Evolutionary conservation across 2,888 invertebrate species (phyloP), one percentile per base, ranked within the genome.

Genomic region (Tachystola acroxantha): DNA sequence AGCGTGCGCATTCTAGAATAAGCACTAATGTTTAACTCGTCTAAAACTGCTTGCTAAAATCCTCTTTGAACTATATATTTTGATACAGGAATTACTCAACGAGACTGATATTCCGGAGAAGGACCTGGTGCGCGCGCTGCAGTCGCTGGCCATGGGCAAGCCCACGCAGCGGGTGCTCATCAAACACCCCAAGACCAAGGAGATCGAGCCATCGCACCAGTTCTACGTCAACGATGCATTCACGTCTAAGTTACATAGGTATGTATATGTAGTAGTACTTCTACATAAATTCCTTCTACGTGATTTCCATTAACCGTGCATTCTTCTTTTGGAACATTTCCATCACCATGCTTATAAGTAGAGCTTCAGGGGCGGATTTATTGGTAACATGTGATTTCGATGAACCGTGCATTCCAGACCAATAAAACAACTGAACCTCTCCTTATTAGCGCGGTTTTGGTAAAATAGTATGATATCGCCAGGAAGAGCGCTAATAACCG

Each of bases 51-150:
- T n/a, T n/a, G n/a, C n/a, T n/a, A n/a, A n/a, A n/a, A n/a, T n/a
- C n/a, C n/a, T n/a, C n/a, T n/a, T n/a, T n/a, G n/a, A n/a, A n/a
- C n/a, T n/a, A n/a, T n/a, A n/a, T n/a, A 16, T 16, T 24, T 10
- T 11, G 9, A 30, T n/a, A n/a, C 81, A 93, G 89, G 95, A 99
- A 86, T 96, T 99, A 62, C 93, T 95, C 75, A 96, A 93, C 75
- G 98, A 99, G 88, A 98, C 99, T 35, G 97, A 98, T 86, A 96
- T 99, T 72, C 98, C 98, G n/a, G 98, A 98, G 73, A 92, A 96
- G 67, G 99, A 99, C 76, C 88, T 99, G 68, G 94, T 97, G 54
- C 91, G 99, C 69, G 98, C 98, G 36, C 89, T 99, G 64, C 98
- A 99, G 82, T 98, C 99, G 46, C 87, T 99, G 54, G 98, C 99